These are phyloP conservation scores for Perithous albicinctus DNA, from an alignment of 2,888 invertebrate species.

Conservation along the genomic window DNA sequence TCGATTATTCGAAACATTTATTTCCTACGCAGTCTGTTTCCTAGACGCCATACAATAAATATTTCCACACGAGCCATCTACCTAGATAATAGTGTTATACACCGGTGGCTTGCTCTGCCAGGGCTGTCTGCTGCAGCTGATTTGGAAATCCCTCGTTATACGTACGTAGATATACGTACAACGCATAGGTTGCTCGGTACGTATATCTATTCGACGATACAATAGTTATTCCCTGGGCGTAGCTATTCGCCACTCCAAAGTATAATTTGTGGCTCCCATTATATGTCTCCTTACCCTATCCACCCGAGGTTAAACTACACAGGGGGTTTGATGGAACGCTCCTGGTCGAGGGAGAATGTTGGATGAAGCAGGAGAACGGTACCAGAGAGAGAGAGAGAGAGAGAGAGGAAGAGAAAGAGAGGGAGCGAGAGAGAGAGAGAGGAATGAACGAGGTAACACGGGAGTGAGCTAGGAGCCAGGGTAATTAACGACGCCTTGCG, in stretches of 20 bases:
- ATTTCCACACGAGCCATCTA: conserved; percentile 8
- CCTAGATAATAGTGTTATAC: conserved; percentile 5
- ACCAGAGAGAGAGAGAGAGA: conserved; percentile 31
- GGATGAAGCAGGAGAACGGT: conserved; percentile 35
- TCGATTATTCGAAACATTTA: not conserved
- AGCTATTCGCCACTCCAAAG: conserved; percentile 65
- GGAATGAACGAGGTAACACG: conserved; percentile 52
- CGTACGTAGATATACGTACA: conserved; percentile 11
- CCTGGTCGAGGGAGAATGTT: conserved; percentile 61
- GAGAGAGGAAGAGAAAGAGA: conserved; percentile 10
- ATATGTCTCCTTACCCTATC: conserved; percentile 70
- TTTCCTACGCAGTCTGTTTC: not conserved
- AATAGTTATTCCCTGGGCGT: conserved; percentile 59
- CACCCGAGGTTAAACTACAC: conserved; percentile 63
- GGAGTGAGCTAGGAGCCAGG: conserved; percentile 65
- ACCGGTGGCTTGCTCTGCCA: not conserved
- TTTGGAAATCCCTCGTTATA: conserved; percentile 49
- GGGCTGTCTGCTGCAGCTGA: conserved; percentile 14
- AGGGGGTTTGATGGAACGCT: conserved; percentile 67
- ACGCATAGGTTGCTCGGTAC: conserved; percentile 45
- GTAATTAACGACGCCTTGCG: conserved; percentile 74
- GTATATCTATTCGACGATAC: conserved; percentile 49
- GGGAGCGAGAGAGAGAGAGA: too few relatives aligned
- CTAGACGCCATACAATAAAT: conserved; percentile 20
- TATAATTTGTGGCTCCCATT: conserved; percentile 70